Evolutionary conservation across 2,888 invertebrate species (phyloP), one percentile per base, ranked within the genome.

Genomic region (Melinaea marsaeus): DNA sequence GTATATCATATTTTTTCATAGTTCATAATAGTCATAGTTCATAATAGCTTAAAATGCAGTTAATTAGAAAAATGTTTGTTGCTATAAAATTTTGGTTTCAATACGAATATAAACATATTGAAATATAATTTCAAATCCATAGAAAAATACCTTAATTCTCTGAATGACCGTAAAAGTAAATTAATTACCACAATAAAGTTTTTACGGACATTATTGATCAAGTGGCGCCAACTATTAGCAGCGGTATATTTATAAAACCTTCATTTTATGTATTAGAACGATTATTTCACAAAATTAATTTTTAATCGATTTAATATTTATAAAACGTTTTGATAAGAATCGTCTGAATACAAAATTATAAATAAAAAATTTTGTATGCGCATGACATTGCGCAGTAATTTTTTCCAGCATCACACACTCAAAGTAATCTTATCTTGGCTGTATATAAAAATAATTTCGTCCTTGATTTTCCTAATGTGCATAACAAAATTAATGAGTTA

Each of bases 161-260:
- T 55, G 35, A 63, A 61, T 56, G 13, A 58, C 58, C 58, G 54
- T 63, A 61, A 58, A 55, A 63, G 63, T 61, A 62, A 65, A 69
- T 67, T 70, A 70, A 71, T 67, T 64, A 58, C 2, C 34, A 64
- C 55, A 61, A 69, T 73, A 71, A 71, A 71, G 65, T 68, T 71
- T 67, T 62, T 66, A 71, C 68, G 66, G 57, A 64, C 61, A 68
- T 73, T 69, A 69, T 57, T 47, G 58, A 62, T 63, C 68, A 72
- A 71, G 72, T 74, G 70, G 71, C 71, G 72, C 70, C 68, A 64
- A 67, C 71, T 73, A 70, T 61, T 67, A 65, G 58, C 7, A 46
- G 46, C 46, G 46, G 46, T n/a, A n/a, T 46, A 46, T 6, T 51
- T 51, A 51, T 6, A 9, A 32, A 51, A 32, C 6, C 7, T 42